Evolutionary conservation across 1,140 invertebrate species (phyloP).

Genomic region (Apis florea): DNA sequence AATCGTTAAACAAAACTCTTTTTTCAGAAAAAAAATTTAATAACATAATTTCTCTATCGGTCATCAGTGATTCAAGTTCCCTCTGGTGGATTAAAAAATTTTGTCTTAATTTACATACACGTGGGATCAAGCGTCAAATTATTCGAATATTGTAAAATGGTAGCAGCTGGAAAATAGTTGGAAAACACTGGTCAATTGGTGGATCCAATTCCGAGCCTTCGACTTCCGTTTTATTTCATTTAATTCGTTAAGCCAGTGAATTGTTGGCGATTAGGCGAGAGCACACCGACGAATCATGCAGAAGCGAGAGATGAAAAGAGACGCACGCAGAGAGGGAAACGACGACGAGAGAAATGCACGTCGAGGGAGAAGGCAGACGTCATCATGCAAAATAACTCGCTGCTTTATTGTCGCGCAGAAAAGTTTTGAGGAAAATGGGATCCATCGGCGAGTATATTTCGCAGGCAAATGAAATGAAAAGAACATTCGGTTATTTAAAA

Average conservation of each 20-base stretch:
- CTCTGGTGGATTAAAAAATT: too few relatives aligned
- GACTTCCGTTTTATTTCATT: background rate
- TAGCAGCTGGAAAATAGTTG: too few relatives aligned
- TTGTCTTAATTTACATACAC: too few relatives aligned
- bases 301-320: background rate
- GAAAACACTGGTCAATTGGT: too few relatives aligned
- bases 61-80: too few relatives aligned
- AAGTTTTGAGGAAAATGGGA: background rate
- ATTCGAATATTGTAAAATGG: too few relatives aligned
- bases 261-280: background rate
- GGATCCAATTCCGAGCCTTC: background rate
- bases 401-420: conserved; percentile 1
- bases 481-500: background rate
- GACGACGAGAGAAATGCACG: background rate
- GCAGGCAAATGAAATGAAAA: background rate
- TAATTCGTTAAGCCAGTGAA: background rate
- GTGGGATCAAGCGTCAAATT: too few relatives aligned
- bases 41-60: too few relatives aligned
- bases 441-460: background rate
- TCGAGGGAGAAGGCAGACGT: background rate
- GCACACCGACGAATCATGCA: background rate
- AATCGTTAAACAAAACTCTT: too few relatives aligned
- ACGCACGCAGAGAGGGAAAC: background rate
- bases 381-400: conserved; percentile 1
- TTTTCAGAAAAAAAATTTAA: too few relatives aligned